Base-by-base conservation (phyloP, 1,140 invertebrate species). In the Zaprionus camerounensis region DNA sequence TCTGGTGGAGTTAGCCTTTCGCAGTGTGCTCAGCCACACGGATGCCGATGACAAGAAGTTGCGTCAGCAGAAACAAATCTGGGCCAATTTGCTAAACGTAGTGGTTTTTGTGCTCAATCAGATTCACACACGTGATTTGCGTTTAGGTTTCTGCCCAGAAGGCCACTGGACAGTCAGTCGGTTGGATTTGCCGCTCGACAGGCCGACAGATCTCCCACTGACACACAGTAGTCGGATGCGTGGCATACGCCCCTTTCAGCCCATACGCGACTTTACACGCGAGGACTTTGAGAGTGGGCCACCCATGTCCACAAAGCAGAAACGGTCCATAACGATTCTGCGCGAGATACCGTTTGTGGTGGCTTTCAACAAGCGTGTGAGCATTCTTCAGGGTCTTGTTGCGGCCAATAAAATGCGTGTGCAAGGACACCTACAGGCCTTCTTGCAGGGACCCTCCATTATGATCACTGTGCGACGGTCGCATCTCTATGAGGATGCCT, bases 401-500 rank as follows among this genome's bases (percentile, higher is more conserved):
- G 92, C 92, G 9, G 92, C 92, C 12, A 92, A 93, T 64, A 93
- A 92, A 65, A 86, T 94, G 68, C 93, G 93, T 15, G 87, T 92
- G 79, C 97, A 97, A 92, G 95, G 95, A 12, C 95, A 96, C 65
- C 85, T 95, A 28, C 94, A 95, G 2, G 95, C 96, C 67, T 97
- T 97, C 87, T 94, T 97, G 76, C 95, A 96, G 71, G 96, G 96
- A 0, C 95, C 96, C 0, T 94, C 94, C 24, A 97, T 98, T 64
- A 95, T 96, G 78, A 95, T 99, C 2, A 95, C 95, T 17, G 96
- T 99, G 3, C 94, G 98, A 57, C 94, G 99, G 64, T 97, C 97
- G 82, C 98, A 98, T 93, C 94, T 99, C 0, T 99, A 99, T 93
- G 99, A 99, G 93, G 99, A 99, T 94, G 98, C 98, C 0, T 99